Evolutionary conservation across 2,113 vertebrate genomes (phyloP), one percentile per base, ranked within the genome.

Genomic region (Tautogolabrus adspersus): DNA sequence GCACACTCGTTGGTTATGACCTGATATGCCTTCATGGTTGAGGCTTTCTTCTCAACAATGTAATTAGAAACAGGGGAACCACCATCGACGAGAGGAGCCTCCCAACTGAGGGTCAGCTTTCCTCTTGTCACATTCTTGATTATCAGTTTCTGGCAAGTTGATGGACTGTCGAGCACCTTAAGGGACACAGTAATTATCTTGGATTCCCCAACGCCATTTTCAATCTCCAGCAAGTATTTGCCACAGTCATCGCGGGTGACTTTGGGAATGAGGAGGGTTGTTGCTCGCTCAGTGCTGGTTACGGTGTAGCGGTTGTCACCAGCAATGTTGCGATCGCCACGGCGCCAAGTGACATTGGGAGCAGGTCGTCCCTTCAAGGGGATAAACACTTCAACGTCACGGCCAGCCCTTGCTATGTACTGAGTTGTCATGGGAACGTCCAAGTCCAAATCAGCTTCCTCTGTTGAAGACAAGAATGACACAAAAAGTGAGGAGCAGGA

Each of bases 171-270:
- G 62, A 97, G 95, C 61, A 99, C 97, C 82, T 96, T 98, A 8
- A 99, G 93, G 77, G 92, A 97, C 71, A 99, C 93, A 10, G 95
- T 96, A 83, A 97, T 94, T 70, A 96, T 95, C 91, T 97, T 99
- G 1, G 96, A 92, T 79, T 98, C 96, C 75, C 98, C 98, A 19
- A 99, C 95, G 64, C 98, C 98, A 73, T 99, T 99, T 94, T 99
- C 98, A 89, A 99, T 97, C 56, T 97, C 97, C 84, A 99, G 94
- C 87, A 96, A 54, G 38, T 99, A 99, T 89, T 99, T 99, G 82
- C 98, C 97, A 3, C 96, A 96, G 77, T 99, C 97, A 72, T 97
- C 95, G 22, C 98, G 94, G 23, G 95, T 98, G 66, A 98, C 96
- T 90, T 98, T 96, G 80, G 96, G 93, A 88, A 99, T 96, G 63